Conservation (phyloP, 2,113 vertebrate genomes). For the Nicator chloris region DNA sequence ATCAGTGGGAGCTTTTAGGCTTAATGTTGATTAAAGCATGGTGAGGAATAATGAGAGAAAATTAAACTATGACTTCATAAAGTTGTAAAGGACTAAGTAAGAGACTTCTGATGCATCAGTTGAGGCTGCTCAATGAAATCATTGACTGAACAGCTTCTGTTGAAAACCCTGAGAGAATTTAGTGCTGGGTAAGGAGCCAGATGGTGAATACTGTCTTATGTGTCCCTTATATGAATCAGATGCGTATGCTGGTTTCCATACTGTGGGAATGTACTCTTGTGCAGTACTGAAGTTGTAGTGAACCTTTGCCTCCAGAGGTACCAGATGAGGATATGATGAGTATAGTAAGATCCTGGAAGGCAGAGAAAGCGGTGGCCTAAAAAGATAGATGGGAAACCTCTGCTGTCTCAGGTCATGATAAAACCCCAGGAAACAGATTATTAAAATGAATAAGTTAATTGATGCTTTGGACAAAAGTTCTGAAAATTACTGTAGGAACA, state of each 20-base stretch:
- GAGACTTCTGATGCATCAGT: not conserved
- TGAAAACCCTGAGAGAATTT: not conserved
- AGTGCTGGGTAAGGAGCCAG: not conserved
- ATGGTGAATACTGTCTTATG: not conserved
- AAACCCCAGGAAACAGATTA: not conserved
- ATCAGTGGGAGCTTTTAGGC: not conserved
- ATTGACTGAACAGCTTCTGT: not conserved
- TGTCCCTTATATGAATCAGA: not conserved
- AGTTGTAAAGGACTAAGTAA: not conserved
- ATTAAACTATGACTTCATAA: not conserved
- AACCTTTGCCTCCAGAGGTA: not conserved
- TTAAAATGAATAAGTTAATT: not conserved
- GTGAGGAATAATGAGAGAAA: not conserved
- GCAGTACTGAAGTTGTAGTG: not conserved
- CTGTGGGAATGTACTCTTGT: not conserved
- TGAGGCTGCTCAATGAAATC: not conserved
- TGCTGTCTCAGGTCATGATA: not conserved
- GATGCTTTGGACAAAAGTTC: not conserved
- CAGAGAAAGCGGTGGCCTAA: not conserved
- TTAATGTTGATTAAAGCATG: not conserved
- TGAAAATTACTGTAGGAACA: not conserved
- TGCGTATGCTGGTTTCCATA: rapidly evolving
- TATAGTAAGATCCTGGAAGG: not conserved
- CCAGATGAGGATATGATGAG: not conserved
- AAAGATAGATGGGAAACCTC: not conserved